Evolutionary conservation across 2,888 invertebrate genomes (phyloP).

Genomic region (Metopia argyrocephala): DNA sequence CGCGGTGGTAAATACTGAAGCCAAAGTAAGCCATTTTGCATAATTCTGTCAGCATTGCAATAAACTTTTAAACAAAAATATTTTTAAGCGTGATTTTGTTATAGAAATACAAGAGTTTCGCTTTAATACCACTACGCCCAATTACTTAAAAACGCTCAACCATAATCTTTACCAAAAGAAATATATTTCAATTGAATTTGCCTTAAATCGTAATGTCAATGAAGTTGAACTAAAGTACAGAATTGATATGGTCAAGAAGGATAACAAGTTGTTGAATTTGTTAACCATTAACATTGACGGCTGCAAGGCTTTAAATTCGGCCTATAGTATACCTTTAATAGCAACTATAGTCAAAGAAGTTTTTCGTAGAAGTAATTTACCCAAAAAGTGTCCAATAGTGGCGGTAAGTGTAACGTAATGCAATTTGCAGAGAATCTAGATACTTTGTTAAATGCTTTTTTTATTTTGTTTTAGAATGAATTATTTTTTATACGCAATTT

Average conservation of each 20-base stretch:
- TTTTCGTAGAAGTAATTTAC: slow-evolving; percentile 57
- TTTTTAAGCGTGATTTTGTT: slow-evolving; percentile 1
- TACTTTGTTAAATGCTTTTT: too few species aligned
- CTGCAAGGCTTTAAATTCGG: slow-evolving; percentile 62
- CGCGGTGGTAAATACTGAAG: background rate
- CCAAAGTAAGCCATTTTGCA: background rate
- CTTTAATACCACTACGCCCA: background rate
- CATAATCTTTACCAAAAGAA: background rate
- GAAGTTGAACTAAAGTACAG: slow-evolving; percentile 21
- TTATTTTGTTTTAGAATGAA: slow-evolving; percentile 6
- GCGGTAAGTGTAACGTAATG: slow-evolving; percentile 64
- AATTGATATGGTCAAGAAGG: slow-evolving; percentile 60
- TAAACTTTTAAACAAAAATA: too few species aligned
- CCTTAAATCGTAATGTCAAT: slow-evolving; percentile 10
- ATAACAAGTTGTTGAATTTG: slow-evolving; percentile 64
- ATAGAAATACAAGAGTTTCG: background rate
- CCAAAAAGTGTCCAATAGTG: slow-evolving; percentile 60
- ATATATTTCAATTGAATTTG: background rate
- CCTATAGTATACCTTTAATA: slow-evolving; percentile 7
- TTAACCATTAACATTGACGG: slow-evolving; percentile 59
- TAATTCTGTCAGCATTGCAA: background rate
- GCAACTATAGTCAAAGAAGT: slow-evolving; percentile 4
- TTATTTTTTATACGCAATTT: slow-evolving; percentile 63
- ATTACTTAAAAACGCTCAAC: background rate
- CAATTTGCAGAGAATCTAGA: too few species aligned